These are phyloP conservation scores for Peromyscus melanophrys DNA, from an alignment of 2,797 vertebrate genomes.

Conservation along the genomic window DNA sequence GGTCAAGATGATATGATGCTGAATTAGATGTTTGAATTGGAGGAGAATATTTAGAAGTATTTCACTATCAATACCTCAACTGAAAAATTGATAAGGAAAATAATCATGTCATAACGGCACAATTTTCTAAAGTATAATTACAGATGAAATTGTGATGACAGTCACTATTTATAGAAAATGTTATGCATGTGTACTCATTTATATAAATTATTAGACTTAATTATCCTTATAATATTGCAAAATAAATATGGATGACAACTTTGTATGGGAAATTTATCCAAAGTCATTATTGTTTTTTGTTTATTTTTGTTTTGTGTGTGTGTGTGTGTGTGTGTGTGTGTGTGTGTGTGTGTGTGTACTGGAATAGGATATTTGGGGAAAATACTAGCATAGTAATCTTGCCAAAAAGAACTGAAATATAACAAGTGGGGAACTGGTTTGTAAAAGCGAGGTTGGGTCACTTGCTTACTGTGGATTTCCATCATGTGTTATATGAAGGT, in stretches of 20 bases:
- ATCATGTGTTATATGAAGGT: neutral
- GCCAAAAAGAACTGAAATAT: neutral
- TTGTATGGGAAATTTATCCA: neutral
- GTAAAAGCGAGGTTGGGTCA: neutral
- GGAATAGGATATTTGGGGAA: neutral
- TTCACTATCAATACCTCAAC: neutral
- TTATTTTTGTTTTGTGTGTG: neutral
- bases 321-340: neutral
- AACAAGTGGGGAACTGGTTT: neutral
- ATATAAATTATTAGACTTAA: neutral
- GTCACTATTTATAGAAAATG: neutral
- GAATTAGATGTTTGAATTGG: neutral
- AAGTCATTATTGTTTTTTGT: neutral
- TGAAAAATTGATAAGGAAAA: constrained; percentile 8
- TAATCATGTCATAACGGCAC: neutral
- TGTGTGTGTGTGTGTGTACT: neutral
- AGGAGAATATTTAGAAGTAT: neutral
- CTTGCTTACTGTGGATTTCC: neutral
- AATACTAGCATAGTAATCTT: neutral
- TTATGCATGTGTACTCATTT: neutral
- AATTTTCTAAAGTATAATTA: constrained; percentile 30
- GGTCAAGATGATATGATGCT: neutral
- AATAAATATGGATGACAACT: neutral
- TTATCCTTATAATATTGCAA: neutral
- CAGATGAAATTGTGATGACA: neutral